Percentiles rank a stretch among this genome's conserved stretches.
These are phyloP conservation scores for Prunella fulvescens DNA, from an alignment of 2,113 vertebrate genomes.

Conservation along the genomic window DNA sequence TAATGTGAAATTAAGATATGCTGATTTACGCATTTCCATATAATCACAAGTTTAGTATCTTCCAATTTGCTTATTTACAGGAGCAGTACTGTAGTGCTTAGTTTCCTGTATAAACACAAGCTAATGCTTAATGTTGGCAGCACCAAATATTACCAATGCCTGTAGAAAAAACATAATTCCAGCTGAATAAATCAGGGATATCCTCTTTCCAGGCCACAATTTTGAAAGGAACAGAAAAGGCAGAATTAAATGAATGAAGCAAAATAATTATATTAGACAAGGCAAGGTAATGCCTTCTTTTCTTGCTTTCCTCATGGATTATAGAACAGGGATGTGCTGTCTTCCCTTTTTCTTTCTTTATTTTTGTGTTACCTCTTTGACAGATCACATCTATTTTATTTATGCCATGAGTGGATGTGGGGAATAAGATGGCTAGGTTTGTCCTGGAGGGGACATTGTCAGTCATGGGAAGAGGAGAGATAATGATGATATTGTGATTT, in stretches of 20 bases:
- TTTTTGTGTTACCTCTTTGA: neutral
- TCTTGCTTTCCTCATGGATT: neutral
- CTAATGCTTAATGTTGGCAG: rapidly evolving
- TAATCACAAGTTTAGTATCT: neutral
- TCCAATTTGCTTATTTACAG: neutral
- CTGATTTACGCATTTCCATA: neutral
- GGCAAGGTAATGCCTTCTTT: neutral
- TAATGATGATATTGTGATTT: neutral
- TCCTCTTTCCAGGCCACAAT: neutral
- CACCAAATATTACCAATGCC: neutral
- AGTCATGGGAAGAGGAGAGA: neutral
- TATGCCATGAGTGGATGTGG: neutral
- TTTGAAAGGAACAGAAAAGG: neutral
- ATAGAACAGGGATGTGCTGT: neutral
- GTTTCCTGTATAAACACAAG: neutral
- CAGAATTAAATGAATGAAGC: neutral
- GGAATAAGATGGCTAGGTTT: neutral
- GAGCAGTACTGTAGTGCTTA: neutral
- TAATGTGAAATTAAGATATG: neutral
- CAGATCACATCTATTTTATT: neutral
- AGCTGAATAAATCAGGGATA: neutral
- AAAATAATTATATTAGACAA: neutral
- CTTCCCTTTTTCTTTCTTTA: neutral
- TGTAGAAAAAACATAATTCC: neutral
- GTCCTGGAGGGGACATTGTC: neutral